Base-by-base conservation (phyloP, 2,797 vertebrate species). In the Onychomys leucogaster region DNA sequence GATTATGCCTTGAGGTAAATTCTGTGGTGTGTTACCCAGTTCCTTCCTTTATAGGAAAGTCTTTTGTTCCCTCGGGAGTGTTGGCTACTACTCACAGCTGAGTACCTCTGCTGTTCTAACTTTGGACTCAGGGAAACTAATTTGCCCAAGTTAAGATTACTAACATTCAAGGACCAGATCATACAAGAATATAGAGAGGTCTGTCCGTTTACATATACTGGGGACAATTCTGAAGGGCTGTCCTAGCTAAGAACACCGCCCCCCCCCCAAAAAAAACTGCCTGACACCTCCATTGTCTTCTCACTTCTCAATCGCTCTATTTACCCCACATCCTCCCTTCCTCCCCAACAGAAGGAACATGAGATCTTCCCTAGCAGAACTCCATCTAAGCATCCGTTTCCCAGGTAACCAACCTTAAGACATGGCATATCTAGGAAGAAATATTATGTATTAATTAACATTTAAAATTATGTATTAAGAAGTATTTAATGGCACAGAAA, bases 361-460 rank as follows among this genome's bases (percentile, higher is more conserved):
- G 19, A 29, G 76, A 85, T 89, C 55, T 69, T 95, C 17, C 12
- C 1, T 19, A 43, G 19, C 27, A 9, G 67, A 85, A 29, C 17
- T 89, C 29, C 52, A 89, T 61, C 6, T 43, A 43, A 75, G 37
- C 6, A 55, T 67, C 55, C 37, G 67, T 85, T 83, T 92, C 65
- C 55, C 67, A 91, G 46, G 63, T 76, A 87, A 90, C 57, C 63
- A 69, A 73, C 41, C 9, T 46, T 21, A 67, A 85, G 43, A 71
- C 49, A 59, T 63, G 37, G 69, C 23, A 94, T 85, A 37, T 95
- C 37, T 87, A 63, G 49, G 17, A 69, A 37, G 29, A 94, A 90
- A 57, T 80, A 75, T 94, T 59, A 59, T 27, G n/a, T 61, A 88
- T 75, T 91, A 63, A 89, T 89, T 95, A 92, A 95, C 71, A 84